phyloP scores from a whole-genome alignment of 2,797 vertebrate genomes.

The Myripristis murdjan region DNA sequence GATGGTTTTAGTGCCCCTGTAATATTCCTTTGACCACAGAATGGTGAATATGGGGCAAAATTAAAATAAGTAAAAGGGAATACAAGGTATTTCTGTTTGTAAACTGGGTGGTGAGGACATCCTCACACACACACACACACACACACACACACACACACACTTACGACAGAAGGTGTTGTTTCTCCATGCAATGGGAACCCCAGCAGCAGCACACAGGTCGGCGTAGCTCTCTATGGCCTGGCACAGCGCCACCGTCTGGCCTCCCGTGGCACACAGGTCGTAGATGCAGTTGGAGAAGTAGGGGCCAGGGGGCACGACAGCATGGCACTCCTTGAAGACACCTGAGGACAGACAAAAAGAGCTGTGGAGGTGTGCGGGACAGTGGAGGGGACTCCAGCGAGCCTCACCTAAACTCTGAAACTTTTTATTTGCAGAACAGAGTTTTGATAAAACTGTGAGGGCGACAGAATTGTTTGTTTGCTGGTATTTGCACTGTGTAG shows the following conservation, averaged over 20 bases:
- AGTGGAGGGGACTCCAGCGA: too few species aligned
- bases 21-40: too few species aligned
- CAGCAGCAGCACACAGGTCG: slow-evolving; percentile 86
- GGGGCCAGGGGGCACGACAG: slow-evolving; percentile 78
- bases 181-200: slow-evolving; percentile 88
- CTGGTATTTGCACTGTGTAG: too few species aligned
- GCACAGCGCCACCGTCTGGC: slow-evolving; percentile 88
- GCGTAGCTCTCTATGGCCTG: slow-evolving; percentile 92
- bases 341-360: slow-evolving; percentile 72
- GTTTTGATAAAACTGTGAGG: too few species aligned
- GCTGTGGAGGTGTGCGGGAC: neutral
- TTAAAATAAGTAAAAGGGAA: too few species aligned
- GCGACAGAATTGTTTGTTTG: too few species aligned
- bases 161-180: slow-evolving; percentile 91
- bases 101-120: neutral
- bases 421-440: too few species aligned
- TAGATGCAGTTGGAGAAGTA: slow-evolving; percentile 91
- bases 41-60: too few species aligned
- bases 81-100: too few species aligned
- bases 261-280: slow-evolving; percentile 89
- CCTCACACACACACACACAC: slow-evolving; percentile 7
- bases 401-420: too few species aligned
- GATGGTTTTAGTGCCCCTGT: too few species aligned
- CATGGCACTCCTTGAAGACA: slow-evolving; percentile 89
- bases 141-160: slow-evolving; percentile 47